A percentile compares a stretch with the other conserved stretches of the same genome.
Conservation (phyloP, 2,797 vertebrate species). For the Scolopax bukidnonensis region DNA sequence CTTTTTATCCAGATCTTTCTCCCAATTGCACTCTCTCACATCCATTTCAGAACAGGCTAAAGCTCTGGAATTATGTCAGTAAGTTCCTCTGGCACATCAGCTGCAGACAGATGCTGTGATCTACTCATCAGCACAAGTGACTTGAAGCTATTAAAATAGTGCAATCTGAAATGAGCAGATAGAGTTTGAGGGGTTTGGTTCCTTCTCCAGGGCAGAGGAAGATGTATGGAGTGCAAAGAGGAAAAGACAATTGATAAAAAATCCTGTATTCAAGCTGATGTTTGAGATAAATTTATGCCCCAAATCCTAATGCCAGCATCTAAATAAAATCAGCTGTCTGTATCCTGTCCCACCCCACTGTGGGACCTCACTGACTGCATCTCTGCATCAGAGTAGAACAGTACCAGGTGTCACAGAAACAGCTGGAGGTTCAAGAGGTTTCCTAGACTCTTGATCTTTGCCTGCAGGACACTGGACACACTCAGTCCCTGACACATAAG, state of each 20-base stretch:
- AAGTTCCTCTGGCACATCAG: constrained; percentile 6
- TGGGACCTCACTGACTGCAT: background rate
- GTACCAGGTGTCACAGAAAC: background rate
- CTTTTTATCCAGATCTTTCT: background rate
- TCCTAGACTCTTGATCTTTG: background rate
- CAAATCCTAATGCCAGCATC: background rate
- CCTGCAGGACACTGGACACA: background rate
- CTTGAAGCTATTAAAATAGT: background rate
- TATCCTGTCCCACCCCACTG: background rate
- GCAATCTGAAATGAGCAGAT: background rate
- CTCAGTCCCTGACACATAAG: background rate
- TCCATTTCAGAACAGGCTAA: background rate
- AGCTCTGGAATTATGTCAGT: background rate
- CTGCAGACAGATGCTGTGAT: background rate
- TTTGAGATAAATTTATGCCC: background rate
- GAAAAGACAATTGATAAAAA: background rate
- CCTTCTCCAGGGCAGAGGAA: background rate
- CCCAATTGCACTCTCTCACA: background rate
- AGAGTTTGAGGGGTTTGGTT: background rate
- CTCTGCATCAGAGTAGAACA: background rate
- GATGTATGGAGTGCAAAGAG: background rate
- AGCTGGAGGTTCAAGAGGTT: background rate
- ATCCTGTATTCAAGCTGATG: background rate
- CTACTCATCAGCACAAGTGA: background rate
- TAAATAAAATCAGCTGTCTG: constrained; percentile 19